Evolutionary conservation across 1,140 invertebrate species (phyloP).

Genomic region (Spodoptera frugiperda): DNA sequence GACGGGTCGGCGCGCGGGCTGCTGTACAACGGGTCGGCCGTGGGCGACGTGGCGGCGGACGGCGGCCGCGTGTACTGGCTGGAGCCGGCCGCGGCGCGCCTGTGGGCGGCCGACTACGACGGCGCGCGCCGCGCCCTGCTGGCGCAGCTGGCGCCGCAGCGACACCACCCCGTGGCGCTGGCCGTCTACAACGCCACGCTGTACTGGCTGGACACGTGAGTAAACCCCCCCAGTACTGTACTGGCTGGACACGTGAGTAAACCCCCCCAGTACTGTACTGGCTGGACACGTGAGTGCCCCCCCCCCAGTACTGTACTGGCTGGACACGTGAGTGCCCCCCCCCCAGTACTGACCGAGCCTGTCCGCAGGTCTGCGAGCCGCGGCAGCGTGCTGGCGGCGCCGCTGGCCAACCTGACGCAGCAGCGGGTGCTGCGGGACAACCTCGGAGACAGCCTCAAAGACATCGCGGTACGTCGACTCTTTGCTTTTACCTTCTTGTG

Average conservation of each 20-base stretch:
- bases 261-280: too few species aligned
- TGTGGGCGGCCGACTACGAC: conserved; percentile 92
- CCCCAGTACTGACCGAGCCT: background rate
- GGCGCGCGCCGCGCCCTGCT: conserved; percentile 89
- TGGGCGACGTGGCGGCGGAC: conserved; percentile 16
- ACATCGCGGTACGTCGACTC: conserved; percentile 87
- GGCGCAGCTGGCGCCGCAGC: conserved; percentile 90
- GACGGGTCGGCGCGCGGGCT: conserved; percentile 85
- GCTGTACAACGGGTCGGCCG: conserved; percentile 85
- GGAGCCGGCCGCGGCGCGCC: conserved; percentile 93
- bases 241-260: conserved; percentile 92
- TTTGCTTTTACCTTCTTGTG: background rate
- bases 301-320: conserved; percentile 97
- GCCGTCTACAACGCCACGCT: conserved; percentile 91
- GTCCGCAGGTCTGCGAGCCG: conserved; percentile 86
- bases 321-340: conserved; percentile 90
- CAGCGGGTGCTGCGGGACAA: conserved; percentile 87
- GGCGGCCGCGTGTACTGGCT: conserved; percentile 93
- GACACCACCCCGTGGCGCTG: conserved; percentile 91
- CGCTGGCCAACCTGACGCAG: conserved; percentile 87
- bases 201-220: conserved; percentile 94
- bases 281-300: conserved; percentile 92
- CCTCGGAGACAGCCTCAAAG: conserved; percentile 90
- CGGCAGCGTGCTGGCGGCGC: conserved; percentile 89
- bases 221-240: conserved; percentile 87